These are phyloP conservation scores for Colaptes auratus DNA, from an alignment of 2,113 vertebrate species.

Conservation along the genomic window DNA sequence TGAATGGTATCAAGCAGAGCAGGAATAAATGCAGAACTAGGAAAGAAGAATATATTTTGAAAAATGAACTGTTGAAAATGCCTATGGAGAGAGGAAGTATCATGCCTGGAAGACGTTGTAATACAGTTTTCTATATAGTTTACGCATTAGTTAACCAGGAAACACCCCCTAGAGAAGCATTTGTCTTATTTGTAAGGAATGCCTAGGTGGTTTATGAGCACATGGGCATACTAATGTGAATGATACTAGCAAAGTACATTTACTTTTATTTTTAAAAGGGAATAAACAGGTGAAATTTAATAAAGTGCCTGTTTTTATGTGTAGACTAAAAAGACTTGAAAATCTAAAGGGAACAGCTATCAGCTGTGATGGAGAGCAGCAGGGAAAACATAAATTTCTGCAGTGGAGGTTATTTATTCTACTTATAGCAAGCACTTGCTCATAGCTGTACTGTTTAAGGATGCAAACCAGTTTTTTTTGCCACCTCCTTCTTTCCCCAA, in stretches of 20 bases:
- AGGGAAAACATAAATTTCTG: conserved; percentile 33
- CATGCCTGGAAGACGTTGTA: background rate
- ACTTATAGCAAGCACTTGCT: conserved; percentile 10
- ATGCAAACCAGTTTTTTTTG: background rate
- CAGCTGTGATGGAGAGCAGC: conserved; percentile 40
- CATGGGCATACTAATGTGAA: conserved; percentile 16
- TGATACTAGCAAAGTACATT: conserved; percentile 23
- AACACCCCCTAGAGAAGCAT: background rate
- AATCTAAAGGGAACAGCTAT: conserved; percentile 50
- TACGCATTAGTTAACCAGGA: background rate
- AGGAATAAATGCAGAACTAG: background rate
- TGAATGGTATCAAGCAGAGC: background rate
- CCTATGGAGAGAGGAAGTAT: background rate
- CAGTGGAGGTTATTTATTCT: conserved; percentile 53
- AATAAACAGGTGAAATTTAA: conserved; percentile 52
- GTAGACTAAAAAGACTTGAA: conserved; percentile 46
- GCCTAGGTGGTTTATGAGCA: background rate
- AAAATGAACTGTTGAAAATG: background rate
- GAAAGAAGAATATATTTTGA: background rate
- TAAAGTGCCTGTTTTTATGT: conserved; percentile 41
- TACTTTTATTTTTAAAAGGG: conserved; percentile 44
- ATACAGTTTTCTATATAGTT: background rate
- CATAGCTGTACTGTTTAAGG: conserved; percentile 15
- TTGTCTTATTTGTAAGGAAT: conserved; percentile 33
- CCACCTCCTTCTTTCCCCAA: background rate